Evolutionary conservation across 2,113 vertebrate genomes (phyloP), one percentile per base, ranked within the genome.

Genomic region (Aphyosemion australe): DNA sequence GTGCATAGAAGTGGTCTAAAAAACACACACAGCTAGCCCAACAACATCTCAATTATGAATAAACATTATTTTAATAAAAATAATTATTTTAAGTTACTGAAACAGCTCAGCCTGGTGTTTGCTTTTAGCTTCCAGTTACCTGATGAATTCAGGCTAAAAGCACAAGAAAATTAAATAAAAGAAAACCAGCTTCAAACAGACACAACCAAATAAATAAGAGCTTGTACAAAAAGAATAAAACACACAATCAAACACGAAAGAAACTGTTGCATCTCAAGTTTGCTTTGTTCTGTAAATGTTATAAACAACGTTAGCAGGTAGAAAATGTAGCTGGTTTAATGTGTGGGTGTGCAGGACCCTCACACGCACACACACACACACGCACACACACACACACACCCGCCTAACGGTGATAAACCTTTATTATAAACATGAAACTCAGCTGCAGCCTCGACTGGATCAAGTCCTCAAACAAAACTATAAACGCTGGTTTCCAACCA

Each of bases 131-230:
- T 39, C 47, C 47, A 39, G 47, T 49, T 37, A 15, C 31, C 31
- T 45, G 20, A 26, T 12, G 18, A 3, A 39, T 13, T 13, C 11
- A n/a, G 12, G 9, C 3, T 12, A 15, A 37, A 19, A 39, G n/a
- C 32, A 12, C 18, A 18, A 61, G n/a, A 26, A 26, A 26, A 26
- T 37, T 37, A 7, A 61, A 12, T 6, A 8, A 34, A 39, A 34
- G n/a, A 10, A 42, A 48, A 48, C 3, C 1, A 14, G 10, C 26
- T 43, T 43, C 19, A 45, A 45, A 41, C 10, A 6, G 43, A 58
- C 12, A 10, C 19, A 34, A 57, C 18, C 16, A 58, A 43, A 58
- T 57, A 42, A 57, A 57, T 58, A 43, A n/a, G 20, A 31, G 7
- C 14, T 3, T 16, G 14, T 7, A 15, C 6, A 15, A 2, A 32